Base-by-base conservation (phyloP, 2,888 invertebrate species). In the Phaedon cochleariae region DNA sequence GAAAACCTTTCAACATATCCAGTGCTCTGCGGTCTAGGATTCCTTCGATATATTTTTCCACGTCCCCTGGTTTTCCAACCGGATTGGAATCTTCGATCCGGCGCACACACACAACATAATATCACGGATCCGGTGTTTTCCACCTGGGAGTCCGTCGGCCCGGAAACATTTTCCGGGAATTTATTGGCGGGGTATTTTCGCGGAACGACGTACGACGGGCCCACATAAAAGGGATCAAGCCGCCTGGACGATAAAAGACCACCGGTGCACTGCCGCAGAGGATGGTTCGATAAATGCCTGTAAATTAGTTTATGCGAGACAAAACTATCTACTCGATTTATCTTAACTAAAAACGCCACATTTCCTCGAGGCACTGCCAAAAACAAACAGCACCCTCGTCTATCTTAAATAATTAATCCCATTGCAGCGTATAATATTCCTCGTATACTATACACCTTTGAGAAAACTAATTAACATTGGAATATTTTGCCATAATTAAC, bases 151-250 rank as follows among this genome's bases (percentile, higher is more conserved):
- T 41, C 21, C 37, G 41, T 18, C 12, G 26, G 18, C 37, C 54
- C 62, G 62, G 55, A 62, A 62, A 55, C 62, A 49, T 62, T 62
- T 55, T 17, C 34, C 49, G 46, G 17, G 29, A 62, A 62, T 62
- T 55, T 62, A 62, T 29, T 17, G 49, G 49, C 18, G 48, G 37
- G 45, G 31, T 31, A 54, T 61, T 61, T 61, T 61, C 12, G 45
- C 22, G 26, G 22, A 22, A 21, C 22, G 22, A 22, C 26, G 26
- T 26, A 26, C 26, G 26, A 41, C 6, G 4, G 15, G 15, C 4
- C 7, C 15, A 41, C 12, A 41, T 12, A 41, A 12, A 12, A n/a
- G 41, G 41, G 15, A 41, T 15, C 2, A 3, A 15, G 15, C 41
- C 15, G 6, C 41, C 4, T 10, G 41, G 15, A 4, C 15, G 41